A percentile compares a stretch with the other conserved stretches of the same genome.
These are phyloP conservation scores for Phorcus lineatus DNA, from an alignment of 2,888 invertebrate species.

Conservation along the genomic window DNA sequence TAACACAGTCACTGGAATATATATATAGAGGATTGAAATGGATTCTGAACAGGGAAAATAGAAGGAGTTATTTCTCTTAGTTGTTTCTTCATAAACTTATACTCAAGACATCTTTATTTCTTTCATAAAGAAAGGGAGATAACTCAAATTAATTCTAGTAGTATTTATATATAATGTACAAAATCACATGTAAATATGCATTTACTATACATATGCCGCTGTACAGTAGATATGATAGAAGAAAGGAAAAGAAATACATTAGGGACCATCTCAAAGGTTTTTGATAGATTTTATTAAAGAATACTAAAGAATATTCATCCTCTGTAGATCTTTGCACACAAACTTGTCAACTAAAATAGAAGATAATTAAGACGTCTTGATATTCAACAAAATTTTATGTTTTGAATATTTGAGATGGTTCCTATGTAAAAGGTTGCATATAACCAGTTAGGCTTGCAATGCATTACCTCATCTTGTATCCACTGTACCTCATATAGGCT, in stretches of 20 bases:
- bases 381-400: no score
- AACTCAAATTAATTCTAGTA: background rate
- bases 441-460: background rate
- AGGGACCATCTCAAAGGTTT: background rate
- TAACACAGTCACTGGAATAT: no score
- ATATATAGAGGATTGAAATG: no score
- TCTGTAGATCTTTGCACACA: no score
- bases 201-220: background rate
- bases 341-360: no score
- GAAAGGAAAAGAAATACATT: background rate
- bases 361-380: no score
- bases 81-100: no score
- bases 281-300: no score
- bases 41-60: no score
- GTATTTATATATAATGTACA: conserved; percentile 9
- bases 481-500: background rate
- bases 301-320: no score
- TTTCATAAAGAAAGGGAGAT: conserved; percentile 3
- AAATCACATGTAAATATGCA: conserved; percentile 13
- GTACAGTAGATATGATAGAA: background rate
- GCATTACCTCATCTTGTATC: background rate
- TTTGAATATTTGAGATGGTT: conserved; percentile 6
- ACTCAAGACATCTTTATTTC: no score
- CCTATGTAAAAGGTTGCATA: background rate
- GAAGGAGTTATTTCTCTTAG: no score